phyloP scores from a whole-genome alignment of 2,888 invertebrate genomes.

The Acleris emargana region DNA sequence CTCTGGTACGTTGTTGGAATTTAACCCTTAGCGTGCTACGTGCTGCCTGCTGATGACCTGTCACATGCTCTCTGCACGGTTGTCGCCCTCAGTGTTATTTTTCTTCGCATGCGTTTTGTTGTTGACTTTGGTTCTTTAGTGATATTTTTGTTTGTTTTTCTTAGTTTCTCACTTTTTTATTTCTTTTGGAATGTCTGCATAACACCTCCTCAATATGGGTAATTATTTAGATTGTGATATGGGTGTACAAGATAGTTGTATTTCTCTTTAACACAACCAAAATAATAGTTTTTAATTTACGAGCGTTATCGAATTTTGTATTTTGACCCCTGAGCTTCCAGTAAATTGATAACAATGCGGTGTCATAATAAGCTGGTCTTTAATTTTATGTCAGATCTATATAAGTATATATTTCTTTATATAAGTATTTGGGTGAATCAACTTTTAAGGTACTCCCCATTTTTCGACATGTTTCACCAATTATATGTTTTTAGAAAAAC shows the following conservation, averaged over 20 bases:
- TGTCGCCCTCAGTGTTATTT: conserved; percentile 31
- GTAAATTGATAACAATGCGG: too few species aligned
- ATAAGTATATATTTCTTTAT: too few species aligned
- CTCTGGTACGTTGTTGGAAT: conserved; percentile 32
- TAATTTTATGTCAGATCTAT: too few species aligned
- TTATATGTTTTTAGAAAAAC: too few species aligned
- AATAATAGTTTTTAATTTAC: not conserved
- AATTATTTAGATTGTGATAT: not conserved
- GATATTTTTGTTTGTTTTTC: not conserved
- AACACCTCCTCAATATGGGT: conserved; percentile 17
- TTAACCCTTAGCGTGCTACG: conserved; percentile 20
- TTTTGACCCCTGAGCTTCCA: too few species aligned
- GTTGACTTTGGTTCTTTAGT: not conserved
- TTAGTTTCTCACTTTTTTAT: conserved; percentile 38
- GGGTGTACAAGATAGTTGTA: not conserved
- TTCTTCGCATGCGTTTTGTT: conserved; percentile 37
- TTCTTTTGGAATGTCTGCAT: conserved; percentile 24
- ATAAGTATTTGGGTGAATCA: too few species aligned
- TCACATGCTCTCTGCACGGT: conserved; percentile 28
- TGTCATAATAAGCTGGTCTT: too few species aligned
- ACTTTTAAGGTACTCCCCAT: too few species aligned
- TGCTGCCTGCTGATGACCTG: conserved; percentile 1
- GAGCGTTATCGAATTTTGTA: not conserved
- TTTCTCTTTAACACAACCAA: not conserved
- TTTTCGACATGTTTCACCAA: too few species aligned